phyloP scores from a whole-genome alignment of 2,888 invertebrate genomes.

The Pegoplata infirma region DNA sequence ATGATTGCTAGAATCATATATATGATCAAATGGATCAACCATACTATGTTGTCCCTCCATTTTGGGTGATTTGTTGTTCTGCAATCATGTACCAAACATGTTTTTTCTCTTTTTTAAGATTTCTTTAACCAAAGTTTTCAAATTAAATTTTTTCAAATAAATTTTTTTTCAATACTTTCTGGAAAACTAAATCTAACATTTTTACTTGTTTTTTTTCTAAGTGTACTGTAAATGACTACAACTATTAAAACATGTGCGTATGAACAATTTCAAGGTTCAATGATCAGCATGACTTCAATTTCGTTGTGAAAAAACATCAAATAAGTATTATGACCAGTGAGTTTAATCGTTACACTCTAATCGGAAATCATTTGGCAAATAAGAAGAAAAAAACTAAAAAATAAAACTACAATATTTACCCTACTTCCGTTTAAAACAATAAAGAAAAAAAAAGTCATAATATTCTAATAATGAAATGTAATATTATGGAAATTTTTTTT shows the following conservation, averaged over 20 bases:
- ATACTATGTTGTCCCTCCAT: too few relatives aligned
- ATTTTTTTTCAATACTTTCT: too few relatives aligned
- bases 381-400: slow-evolving; percentile 41
- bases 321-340: slow-evolving; percentile 32
- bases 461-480: slow-evolving; percentile 13
- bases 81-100: too few relatives aligned
- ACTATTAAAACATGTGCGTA: slow-evolving; percentile 53
- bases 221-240: neutral
- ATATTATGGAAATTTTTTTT: slow-evolving; percentile 30
- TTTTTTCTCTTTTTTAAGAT: too few relatives aligned
- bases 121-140: too few relatives aligned
- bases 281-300: slow-evolving; percentile 46
- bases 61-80: too few relatives aligned
- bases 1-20: too few relatives aligned
- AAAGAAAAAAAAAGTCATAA: slow-evolving; percentile 21
- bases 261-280: slow-evolving; percentile 61
- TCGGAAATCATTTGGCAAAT: slow-evolving; percentile 59
- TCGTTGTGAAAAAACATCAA: neutral
- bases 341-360: slow-evolving; percentile 26
- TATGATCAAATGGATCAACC: too few relatives aligned
- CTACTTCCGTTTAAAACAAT: slow-evolving; percentile 52
- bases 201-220: too few relatives aligned
- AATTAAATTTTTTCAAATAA: too few relatives aligned
- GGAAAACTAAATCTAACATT: too few relatives aligned
- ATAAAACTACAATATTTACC: slow-evolving; percentile 47